phyloP scores from a whole-genome alignment of 2,113 vertebrate species.

The Lasiurus cinereus region DNA sequence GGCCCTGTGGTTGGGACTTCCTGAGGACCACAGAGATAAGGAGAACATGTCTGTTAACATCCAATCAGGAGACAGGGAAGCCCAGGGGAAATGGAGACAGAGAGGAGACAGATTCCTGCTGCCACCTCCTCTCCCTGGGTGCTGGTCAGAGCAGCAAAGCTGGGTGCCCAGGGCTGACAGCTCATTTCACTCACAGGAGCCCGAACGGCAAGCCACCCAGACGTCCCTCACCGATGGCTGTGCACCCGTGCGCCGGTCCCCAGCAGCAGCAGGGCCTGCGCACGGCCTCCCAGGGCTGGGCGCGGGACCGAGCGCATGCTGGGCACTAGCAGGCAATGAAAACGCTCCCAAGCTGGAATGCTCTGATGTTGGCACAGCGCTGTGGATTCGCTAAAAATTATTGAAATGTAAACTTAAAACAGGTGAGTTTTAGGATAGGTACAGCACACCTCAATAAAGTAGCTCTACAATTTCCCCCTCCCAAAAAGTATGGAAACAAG shows the following conservation, averaged over 20 bases:
- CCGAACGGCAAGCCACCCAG: neutral
- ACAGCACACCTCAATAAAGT: no score
- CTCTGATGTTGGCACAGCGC: no score
- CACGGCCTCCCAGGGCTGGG: no score
- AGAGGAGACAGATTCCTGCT: neutral
- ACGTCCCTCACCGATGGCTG: neutral
- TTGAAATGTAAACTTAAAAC: no score
- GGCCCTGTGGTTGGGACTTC: neutral
- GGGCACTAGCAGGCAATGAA: no score
- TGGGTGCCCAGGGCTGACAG: neutral
- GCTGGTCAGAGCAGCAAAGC: no score
- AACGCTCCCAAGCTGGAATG: no score
- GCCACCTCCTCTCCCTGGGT: neutral
- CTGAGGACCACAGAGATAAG: neutral
- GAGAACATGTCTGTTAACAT: neutral
- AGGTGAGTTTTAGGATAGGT: no score
- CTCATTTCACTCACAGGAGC: accelerated
- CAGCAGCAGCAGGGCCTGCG: neutral
- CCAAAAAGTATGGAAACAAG: no score
- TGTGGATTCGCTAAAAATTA: no score
- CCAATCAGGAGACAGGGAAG: neutral
- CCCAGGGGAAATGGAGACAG: neutral
- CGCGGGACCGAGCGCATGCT: no score
- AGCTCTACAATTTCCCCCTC: no score
- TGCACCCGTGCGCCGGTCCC: neutral